Conservation (phyloP, 2,113 vertebrate species). For the Sorex fumeus region DNA sequence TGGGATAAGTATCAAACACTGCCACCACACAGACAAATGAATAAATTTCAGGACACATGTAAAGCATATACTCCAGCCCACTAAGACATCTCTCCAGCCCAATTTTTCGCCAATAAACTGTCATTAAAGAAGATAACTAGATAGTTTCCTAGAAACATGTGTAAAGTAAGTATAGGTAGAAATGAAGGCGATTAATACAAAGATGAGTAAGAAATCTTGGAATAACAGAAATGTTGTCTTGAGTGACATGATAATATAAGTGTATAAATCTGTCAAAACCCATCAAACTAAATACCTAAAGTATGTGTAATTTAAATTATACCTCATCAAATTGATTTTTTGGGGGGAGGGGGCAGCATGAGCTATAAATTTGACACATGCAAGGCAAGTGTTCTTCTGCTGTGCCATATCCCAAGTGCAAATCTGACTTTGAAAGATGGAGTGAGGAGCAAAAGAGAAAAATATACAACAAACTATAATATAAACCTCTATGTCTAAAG, state of each 20-base stretch:
- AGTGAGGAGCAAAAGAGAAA: background rate
- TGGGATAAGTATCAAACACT: no score
- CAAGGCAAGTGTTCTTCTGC: no score
- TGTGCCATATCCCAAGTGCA: background rate
- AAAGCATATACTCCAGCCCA: no score
- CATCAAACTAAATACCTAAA: constrained; percentile 32
- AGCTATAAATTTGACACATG: no score
- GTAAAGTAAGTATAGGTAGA: background rate
- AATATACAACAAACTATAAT: constrained; percentile 12
- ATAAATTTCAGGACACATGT: no score
- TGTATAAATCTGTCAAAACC: constrained; percentile 23
- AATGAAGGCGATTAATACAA: background rate
- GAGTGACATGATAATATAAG: background rate
- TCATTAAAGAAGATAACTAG: constrained; percentile 40
- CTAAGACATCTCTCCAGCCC: background rate
- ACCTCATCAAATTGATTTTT: constrained; percentile 42
- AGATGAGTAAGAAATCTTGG: background rate
- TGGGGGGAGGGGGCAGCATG: no score
- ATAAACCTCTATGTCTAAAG: background rate
- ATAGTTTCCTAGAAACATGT: background rate
- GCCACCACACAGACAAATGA: no score
- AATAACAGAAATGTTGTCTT: constrained; percentile 37
- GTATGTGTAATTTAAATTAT: constrained; percentile 20
- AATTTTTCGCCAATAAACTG: constrained; percentile 35
- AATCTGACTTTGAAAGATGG: constrained; percentile 5